These are phyloP conservation scores for Sus scrofa DNA, from an alignment of 2,113 vertebrate genomes.

Conservation along the genomic window T2T-Sscrofa CM000818.6:119875501-119876000, in stretches of 20 bases:
- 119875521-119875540: no score
- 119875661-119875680: neutral
- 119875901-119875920: slow-evolving; percentile 73
- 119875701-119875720: neutral
- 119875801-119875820: slow-evolving; percentile 38
- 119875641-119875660: neutral
- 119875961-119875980: slow-evolving; percentile 89
- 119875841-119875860: slow-evolving; percentile 53
- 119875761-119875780: neutral
- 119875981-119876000: slow-evolving; percentile 85
- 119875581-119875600: no score
- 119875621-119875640: no score
- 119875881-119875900: slow-evolving; percentile 76
- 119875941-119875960: slow-evolving; percentile 82
- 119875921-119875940: slow-evolving; percentile 72
- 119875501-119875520: no score
- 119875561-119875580: no score
- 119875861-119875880: slow-evolving; percentile 85
- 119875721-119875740: neutral
- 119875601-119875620: no score
- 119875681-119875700: slow-evolving; percentile 38
- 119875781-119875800: neutral
- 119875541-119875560: no score
- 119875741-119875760: neutral
- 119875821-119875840: neutral